Conservation (phyloP, 2,888 invertebrate species). For the Timandra comae region DNA sequence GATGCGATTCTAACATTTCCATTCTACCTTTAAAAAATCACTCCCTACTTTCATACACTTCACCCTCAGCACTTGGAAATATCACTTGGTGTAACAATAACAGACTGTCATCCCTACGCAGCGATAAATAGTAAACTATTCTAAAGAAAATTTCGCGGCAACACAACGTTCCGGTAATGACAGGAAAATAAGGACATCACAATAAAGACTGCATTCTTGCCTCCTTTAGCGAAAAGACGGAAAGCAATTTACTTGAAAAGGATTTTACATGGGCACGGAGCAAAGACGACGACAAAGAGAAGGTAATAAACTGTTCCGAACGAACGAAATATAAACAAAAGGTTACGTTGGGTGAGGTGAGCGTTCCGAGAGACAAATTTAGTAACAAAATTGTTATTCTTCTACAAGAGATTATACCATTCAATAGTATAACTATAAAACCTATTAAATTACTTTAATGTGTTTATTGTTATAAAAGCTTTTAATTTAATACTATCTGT, state of each 20-base stretch:
- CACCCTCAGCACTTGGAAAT: conserved; percentile 29
- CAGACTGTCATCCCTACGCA: conserved; percentile 7
- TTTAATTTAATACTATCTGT: conserved; percentile 20
- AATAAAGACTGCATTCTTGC: conserved; percentile 41
- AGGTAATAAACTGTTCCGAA: conserved; percentile 55
- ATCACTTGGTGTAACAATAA: conserved; percentile 15
- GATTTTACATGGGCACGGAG: conserved; percentile 45
- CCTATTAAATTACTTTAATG: conserved; percentile 3
- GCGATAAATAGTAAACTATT: conserved; percentile 5
- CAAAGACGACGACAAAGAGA: conserved; percentile 45
- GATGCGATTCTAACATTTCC: conserved; percentile 39
- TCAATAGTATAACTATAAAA: neutral
- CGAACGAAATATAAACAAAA: conserved; percentile 46
- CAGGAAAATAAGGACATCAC: conserved; percentile 30
- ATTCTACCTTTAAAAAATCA: conserved; percentile 41
- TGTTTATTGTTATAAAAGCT: conserved; percentile 8
- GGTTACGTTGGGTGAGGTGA: conserved; percentile 23
- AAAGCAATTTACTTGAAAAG: conserved; percentile 51
- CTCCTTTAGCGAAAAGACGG: conserved; percentile 38
- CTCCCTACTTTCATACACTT: conserved; percentile 38
- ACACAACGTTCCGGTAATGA: conserved; percentile 22
- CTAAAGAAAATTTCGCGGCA: conserved; percentile 6
- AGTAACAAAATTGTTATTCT: neutral
- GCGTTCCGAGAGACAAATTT: neutral
- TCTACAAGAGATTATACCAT: too few species aligned